Evolutionary conservation across 2,888 invertebrate genomes (phyloP), one percentile per base, ranked within the genome.

Genomic region (Synergus gifuensis): DNA sequence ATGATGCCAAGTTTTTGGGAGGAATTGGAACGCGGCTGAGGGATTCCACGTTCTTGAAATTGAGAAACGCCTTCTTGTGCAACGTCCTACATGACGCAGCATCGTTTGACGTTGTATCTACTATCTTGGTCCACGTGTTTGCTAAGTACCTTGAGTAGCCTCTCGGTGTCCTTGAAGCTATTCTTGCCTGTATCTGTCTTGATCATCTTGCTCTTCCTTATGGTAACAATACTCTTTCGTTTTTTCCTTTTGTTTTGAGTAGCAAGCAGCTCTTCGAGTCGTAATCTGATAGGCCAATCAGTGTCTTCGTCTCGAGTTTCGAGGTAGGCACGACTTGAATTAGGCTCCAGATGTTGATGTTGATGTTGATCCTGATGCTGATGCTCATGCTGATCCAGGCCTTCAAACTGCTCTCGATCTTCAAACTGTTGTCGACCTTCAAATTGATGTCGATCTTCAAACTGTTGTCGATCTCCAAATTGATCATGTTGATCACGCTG

Each of bases 101-200:
- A 92, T 83, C 91, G 89, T 86, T 90, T 88, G 83, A 89, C 89
- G 86, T 90, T 90, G 89, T 92, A 91, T 87, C 89, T 88, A 88
- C 87, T 88, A 87, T 90, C 89, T 91, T 92, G 92, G 91, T 92
- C 92, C 91, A 91, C 91, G 87, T 90, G 91, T 84, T 91, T 92
- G 88, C 90, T 91, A 86, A 92, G 88, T 84, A 91, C 91, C 84
- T 91, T 91, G 83, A 92, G 90, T 80, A 92, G 88, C 78, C 89
- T 90, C 85, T 92, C 92, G 81, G 92, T 92, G 85, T 92, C 92
- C 78, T 90, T 90, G 85, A 89, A 91, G 67, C 86, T 86, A 79
- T 88, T 85, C 49, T 85, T 89, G 67, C 83, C 83, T 36, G 54
- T 36, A 49, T 83, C 86, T 78, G 88, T 85, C 84, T 87, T 88